Evolutionary conservation across 2,888 invertebrate species (phyloP).

Genomic region (Petrophora chlorosata): DNA sequence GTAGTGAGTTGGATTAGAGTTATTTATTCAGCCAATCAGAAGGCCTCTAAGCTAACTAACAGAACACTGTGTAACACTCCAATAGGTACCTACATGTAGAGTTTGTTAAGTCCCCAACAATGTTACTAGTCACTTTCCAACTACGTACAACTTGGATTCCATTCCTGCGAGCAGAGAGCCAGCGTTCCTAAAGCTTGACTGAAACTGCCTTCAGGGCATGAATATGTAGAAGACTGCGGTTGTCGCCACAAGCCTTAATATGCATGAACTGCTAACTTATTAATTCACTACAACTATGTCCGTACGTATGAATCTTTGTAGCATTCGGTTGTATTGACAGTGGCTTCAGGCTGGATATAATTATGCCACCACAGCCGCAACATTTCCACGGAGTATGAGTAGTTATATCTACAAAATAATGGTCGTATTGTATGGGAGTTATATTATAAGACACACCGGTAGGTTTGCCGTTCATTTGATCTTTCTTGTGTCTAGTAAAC

Average conservation of each 20-base stretch:
- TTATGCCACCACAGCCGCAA: no score
- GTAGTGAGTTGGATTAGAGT: no score
- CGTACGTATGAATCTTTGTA: slow-evolving; percentile 22
- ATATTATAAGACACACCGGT: neutral
- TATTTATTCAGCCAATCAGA: no score
- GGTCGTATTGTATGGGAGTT: neutral
- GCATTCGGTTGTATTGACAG: neutral
- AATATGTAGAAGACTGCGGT: slow-evolving; percentile 60
- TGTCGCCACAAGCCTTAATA: slow-evolving; percentile 57
- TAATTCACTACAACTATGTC: slow-evolving; percentile 59
- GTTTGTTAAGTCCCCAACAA: no score
- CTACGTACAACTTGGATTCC: neutral
- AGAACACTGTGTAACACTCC: no score
- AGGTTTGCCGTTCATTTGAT: no score
- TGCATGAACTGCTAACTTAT: slow-evolving; percentile 70
- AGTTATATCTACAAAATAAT: no score
- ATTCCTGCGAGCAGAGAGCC: neutral
- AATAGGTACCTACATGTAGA: no score
- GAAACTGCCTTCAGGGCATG: slow-evolving; percentile 43
- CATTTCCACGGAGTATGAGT: no score
- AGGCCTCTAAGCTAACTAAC: no score
- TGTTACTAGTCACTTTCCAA: neutral
- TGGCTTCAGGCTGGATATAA: neutral
- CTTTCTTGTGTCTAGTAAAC: no score
- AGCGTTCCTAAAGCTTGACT: slow-evolving; percentile 5